Evolutionary conservation across 53 echinoderm and acorn worm species (phyloP).

Genomic region (Apostichopus leukothele): DNA sequence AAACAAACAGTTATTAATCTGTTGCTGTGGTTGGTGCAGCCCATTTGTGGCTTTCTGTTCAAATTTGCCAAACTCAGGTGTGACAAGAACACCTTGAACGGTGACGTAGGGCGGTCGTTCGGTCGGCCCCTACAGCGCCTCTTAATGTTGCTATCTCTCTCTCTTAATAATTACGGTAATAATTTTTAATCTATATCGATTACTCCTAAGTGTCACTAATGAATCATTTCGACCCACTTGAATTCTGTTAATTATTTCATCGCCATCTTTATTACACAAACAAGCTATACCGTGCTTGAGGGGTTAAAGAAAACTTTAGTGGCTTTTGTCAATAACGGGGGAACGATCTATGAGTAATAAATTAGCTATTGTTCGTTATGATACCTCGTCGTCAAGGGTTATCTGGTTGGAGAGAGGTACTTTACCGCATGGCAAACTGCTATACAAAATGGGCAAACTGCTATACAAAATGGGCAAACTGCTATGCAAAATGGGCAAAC

Average conservation of each 20-base stretch:
- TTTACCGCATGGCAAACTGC: too few relatives aligned
- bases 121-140: background rate
- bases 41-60: conserved; percentile 1
- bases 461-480: too few relatives aligned
- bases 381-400: background rate
- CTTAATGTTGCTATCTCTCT: background rate
- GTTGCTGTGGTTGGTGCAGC: background rate
- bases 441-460: too few relatives aligned
- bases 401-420: too few relatives aligned
- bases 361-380: background rate
- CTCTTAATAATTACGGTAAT: background rate
- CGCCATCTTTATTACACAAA: conserved; percentile 22
- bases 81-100: background rate
- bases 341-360: background rate
- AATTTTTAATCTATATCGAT: conserved; percentile 11
- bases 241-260: conserved; percentile 23
- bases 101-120: background rate
- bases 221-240: conserved; percentile 34
- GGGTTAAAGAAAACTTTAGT: conserved; percentile 1
- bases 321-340: background rate
- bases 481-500: too few relatives aligned
- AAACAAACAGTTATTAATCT: background rate
- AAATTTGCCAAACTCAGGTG: conserved; percentile 10
- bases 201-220: conserved; percentile 23
- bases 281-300: background rate